Base-by-base conservation (phyloP, 2,888 invertebrate species). In the Ormyrus labotus region DNA sequence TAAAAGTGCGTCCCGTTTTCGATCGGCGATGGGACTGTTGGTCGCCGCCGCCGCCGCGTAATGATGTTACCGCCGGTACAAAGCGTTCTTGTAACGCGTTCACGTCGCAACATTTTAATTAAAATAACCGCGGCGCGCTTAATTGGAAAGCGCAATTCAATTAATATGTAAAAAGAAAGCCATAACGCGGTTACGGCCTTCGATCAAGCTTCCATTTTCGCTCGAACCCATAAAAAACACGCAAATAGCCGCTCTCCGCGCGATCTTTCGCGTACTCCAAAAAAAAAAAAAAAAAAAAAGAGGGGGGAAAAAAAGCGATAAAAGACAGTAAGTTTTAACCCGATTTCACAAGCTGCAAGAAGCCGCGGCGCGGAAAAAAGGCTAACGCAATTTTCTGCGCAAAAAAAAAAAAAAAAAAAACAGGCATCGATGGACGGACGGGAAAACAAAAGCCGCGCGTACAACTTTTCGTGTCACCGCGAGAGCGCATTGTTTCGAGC, bases 401-500 rank as follows among this genome's bases (percentile, higher is more conserved):
- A 60, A 51, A 13, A 6, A 19, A 19, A 19, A 19, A 34, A 19
- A 71, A 71, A 71, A n/a, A 11, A 19, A 10, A 51, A 9, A 63
- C 9, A 47, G 47, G 8, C 55, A 64, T 53, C 55, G 45, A 50
- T 5, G 45, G 19, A 8, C 7, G 58, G 5, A 61, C 19, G 19
- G 19, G 19, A 19, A 19, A 19, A 69, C 68, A 68, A 68, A 74
- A 69, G 61, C 10, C n/a, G 48, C 34, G 53, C 11, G 47, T 13
- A 10, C 8, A 65, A 70, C 65, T 78, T 65, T 71, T 65, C 65
- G 51, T 51, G 78, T 67, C 61, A 67, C 10, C 34, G 47, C 2
- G n/a, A n/a, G 11, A 58, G 5, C 67, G 65, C 72, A 72, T 78
- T 78, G 72, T 78, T 71, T 68, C 8, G 51, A 51, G 10, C 48